Conservation (phyloP, 2,888 invertebrate genomes). For the Bedellia somnulentella region DNA sequence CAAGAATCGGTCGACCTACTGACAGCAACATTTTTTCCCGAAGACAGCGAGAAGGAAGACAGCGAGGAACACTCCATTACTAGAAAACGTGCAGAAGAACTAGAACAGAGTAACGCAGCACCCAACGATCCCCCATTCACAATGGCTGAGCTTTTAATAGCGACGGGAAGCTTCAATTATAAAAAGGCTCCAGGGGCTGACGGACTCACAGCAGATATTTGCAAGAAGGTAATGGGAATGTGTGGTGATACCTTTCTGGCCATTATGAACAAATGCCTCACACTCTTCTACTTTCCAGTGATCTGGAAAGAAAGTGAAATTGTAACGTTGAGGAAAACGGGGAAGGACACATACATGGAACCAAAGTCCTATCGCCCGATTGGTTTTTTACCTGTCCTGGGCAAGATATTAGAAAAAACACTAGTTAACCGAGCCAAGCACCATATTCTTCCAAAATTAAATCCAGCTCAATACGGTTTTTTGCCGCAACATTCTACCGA, state of each 20-base stretch:
- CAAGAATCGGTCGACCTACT: conserved; percentile 2
- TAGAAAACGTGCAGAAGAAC: background rate
- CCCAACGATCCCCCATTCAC: conserved; percentile 6
- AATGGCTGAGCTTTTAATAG: conserved; percentile 1
- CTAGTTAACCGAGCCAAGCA: background rate
- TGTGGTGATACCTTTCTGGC: background rate
- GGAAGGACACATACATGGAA: conserved; percentile 4
- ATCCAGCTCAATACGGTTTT: conserved; percentile 4
- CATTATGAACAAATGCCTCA: conserved; percentile 5
- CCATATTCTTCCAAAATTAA: too few species aligned
- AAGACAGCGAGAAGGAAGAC: background rate
- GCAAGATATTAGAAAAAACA: too few species aligned
- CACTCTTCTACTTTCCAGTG: conserved; percentile 6
- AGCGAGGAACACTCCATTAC: background rate
- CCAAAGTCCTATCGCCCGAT: too few species aligned
- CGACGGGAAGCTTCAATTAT: conserved; percentile 2
- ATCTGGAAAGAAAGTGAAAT: conserved; percentile 9
- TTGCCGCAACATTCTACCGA: too few species aligned
- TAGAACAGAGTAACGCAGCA: background rate
- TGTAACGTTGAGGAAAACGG: conserved; percentile 7
- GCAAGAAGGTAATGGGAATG: background rate
- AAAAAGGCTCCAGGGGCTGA: too few species aligned
- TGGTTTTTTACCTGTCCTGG: too few species aligned
- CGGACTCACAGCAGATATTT: conserved; percentile 8
- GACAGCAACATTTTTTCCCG: conserved; percentile 3